Evolutionary conservation across 2,113 vertebrate species (phyloP), one percentile per base, ranked within the genome.

Genomic region (Trichomycterus rosablanca): DNA sequence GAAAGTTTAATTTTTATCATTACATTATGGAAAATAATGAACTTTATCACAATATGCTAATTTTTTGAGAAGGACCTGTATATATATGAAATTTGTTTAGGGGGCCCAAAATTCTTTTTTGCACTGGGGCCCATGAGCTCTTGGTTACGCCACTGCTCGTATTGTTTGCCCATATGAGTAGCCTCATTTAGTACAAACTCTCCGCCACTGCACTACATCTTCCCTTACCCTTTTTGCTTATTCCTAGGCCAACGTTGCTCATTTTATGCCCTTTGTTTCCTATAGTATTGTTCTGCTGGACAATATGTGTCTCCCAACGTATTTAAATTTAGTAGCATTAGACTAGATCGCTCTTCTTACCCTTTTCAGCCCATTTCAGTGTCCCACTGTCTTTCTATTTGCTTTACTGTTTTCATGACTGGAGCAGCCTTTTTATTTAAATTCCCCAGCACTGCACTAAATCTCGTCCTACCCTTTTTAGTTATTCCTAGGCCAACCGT

Each of bases 391-490:
- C 28, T 57, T 57, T 46, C 30, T 16, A 34, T 45, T 18, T 45
- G 61, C 16, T 24, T 28, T 39, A 35, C 52, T 64, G 42, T 48
- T 46, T 22, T 26, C 61, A 23, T 56, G 43, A 64, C 39, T 18
- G 35, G 50, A 55, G 55, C 20, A 20, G 61, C 51, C 43, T 45
- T 64, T 52, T 56, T 52, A 64, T 64, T 64, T 43, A 56, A 48
- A 64, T 55, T 46, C 43, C 26, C 23, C 12, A 15, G 14, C 30
- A 51, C 48, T 24, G 44, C 44, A 51, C 35, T 44, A 32, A 54
- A 55, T 55, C 61, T 64, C 30, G 37, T 44, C 55, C 44, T 58
- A 58, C 55, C 40, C 55, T 58, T 58, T 58, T 58, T 58, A 58
- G 55, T 44, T 58, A 58, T 58, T 58, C 55, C 55, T 58, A 58